Evolutionary conservation across 2,888 invertebrate species (phyloP), one percentile per base, ranked within the genome.

Genomic region (Ganaspis brasiliensis): DNA sequence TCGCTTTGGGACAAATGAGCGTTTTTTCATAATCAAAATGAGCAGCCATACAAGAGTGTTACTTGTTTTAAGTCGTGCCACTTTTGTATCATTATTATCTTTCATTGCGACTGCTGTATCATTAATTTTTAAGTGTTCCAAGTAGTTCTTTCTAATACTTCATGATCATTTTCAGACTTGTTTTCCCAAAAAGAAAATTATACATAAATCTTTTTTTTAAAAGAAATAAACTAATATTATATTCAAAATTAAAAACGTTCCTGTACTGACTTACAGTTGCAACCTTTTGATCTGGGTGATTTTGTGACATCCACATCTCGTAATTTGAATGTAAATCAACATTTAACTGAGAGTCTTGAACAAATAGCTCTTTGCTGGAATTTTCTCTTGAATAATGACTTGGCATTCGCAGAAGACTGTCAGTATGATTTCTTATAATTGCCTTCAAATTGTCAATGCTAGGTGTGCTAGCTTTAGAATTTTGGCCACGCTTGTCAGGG

Each of bases 91-190:
- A n/a, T 80, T 77, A 19, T 9, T 1, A 19, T 56, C 72, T 74
- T 80, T 80, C 16, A 76, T 26, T 55, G 74, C 16, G 49, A 82
- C 74, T 73, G 78, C 79, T 73, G 72, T 2, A 67, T 24, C 75
- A 79, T 81, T 84, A 70, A 81, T 82, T 16, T 77, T 61, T 56
- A 80, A 49, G 72, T 82, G 81, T 75, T 45, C 31, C 24, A 81
- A 74, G 73, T 81, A 79, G 75, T 75, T 70, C 79, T 52, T 71
- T 80, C 12, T 19, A 70, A 40, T 3, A 2, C 12, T 19, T 55
- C 24, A 56, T 70, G 72, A 6, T 40, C 40, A 12, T 40, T 12
- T 40, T 40, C 26, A 40, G 10, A 2, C 12, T 3, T 12, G 9
- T 40, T 40, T 40, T 40, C 12, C 10, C 9, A 40, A 12, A 10